These are phyloP conservation scores for Drosophila subsilvestris DNA, from an alignment of 2,888 invertebrate species.

Conservation along the genomic window DNA sequence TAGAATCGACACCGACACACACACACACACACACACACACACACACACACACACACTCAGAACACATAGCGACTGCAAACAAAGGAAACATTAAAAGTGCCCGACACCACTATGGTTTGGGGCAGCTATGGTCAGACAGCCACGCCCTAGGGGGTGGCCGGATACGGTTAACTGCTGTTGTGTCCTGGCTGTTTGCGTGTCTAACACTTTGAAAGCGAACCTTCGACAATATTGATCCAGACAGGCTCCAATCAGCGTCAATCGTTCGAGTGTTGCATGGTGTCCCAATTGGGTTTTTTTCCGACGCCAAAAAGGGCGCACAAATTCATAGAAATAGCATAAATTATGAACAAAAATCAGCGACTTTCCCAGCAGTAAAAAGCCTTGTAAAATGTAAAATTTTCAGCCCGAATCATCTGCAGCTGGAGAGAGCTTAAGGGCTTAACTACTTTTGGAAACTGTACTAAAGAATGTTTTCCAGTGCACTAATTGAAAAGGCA, in stretches of 20 bases:
- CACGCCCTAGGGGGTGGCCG: constrained; percentile 16
- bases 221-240: constrained; percentile 62
- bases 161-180: constrained; percentile 33
- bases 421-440: background rate
- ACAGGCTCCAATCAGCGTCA: constrained; percentile 47
- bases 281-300: background rate
- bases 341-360: background rate
- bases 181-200: constrained; percentile 56
- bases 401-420: background rate
- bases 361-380: too few species aligned
- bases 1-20: background rate
- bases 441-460: too few species aligned
- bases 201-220: constrained; percentile 48
- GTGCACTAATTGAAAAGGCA: too few species aligned
- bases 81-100: constrained; percentile 68
- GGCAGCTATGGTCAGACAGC: constrained; percentile 18
- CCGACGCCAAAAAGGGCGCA: background rate
- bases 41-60: constrained; percentile 46
- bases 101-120: constrained; percentile 42
- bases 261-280: constrained; percentile 8
- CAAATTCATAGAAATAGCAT: background rate
- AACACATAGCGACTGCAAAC: constrained; percentile 73
- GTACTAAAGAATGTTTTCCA: too few species aligned
- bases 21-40: background rate
- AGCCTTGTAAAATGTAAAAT: too few species aligned